Evolutionary conservation across 2,797 vertebrate species (phyloP), one percentile per base, ranked within the genome.

Genomic region (Euthynnus affinis): DNA sequence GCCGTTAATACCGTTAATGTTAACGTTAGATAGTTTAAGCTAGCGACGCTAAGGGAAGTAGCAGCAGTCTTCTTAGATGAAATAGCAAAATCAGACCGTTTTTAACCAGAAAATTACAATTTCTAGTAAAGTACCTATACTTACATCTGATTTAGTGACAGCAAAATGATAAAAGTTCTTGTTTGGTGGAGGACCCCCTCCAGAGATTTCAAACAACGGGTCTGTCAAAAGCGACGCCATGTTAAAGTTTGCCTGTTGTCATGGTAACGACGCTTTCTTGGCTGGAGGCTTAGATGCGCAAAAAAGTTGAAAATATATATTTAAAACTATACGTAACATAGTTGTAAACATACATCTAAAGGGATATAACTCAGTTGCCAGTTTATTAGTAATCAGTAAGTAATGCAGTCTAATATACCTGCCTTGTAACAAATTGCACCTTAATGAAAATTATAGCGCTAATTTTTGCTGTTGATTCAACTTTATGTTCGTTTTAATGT

Each of bases 151-250:
- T 23, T 88, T 91, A 58, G 88, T 94, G 72, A 97, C 74, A 37
- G 86, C 3, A 12, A 96, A 87, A 58, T 93, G 73, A 56, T 95
- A 96, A 81, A 93, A 95, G 74, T 95, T 95, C 76, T 94, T 95
- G 29, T 89, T 92, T 0, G 95, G 95, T 0, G 96, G 75, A 9
- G 90, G 94, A 49, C 92, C 96, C 82, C 86, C 90, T 56, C 93
- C 93, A 42, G 90, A 86, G 37, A 74, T 70, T 79, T 96, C 94
- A 69, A 94, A 95, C 64, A 96, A 61, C 20, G 70, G 92, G 29
- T 95, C 95, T 7, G 76, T 77, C 23, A 95, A 52, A 44, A 95
- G 89, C 1, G 92, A 90, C 94, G 96, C 96, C 97, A 98, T 99
- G 87, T 91, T 91, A 14, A 48, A 46, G 76, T 78, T 46, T 67